Base-by-base conservation (phyloP, 35 echinoderm and acorn worm genomes). In the Amphiura filiformis region DNA sequence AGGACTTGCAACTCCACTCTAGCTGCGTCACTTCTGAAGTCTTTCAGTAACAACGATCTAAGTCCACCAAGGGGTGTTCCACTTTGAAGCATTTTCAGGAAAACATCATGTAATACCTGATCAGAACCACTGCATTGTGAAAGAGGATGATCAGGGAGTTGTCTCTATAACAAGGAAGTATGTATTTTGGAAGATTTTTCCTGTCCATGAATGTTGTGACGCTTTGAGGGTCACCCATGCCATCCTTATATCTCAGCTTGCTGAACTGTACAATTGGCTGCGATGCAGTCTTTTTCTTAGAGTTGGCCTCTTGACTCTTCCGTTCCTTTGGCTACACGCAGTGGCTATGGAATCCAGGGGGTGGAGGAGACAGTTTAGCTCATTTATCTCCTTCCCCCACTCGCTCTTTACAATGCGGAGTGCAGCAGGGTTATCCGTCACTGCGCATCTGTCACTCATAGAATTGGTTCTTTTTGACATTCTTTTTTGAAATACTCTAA, bases 241-340 rank as follows among this genome's bases (percentile, higher is more conserved):
- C 81, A 32, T 83, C 81, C 47, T 83, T 83, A 22, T 83, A 83
- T 83, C 81, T 38, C 37, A 83, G 26, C 75, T 81, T 81, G 38
- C 79, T 81, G 20, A 81, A 30, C 37, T 81, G 79, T 35, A 30
- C 34, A 39, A n/a, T n/a, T n/a, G n/a, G n/a, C n/a, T 81, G 79
- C 79, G 11, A 81, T 81, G 79, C 79, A 81, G 79, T 81, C 79
- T 11, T 39, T 81, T n/a, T 35, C 79, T 5, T 12, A 40, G 23
- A 36, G 79, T 81, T 81, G 18, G 38, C 79, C 33, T 40, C 34
- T 81, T 81, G 34, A 35, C 34, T 40, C 79, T 81, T 81, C 79
- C 13, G 38, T 35, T 9, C 23, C 23, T 81, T n/a, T n/a, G n/a
- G n/a, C 79, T 81, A 38, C 20, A 22, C 14, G 34, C 23, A 30